These are phyloP conservation scores for Calliphora vomitoria DNA, from an alignment of 2,888 invertebrate genomes.

Conservation along the genomic window DNA sequence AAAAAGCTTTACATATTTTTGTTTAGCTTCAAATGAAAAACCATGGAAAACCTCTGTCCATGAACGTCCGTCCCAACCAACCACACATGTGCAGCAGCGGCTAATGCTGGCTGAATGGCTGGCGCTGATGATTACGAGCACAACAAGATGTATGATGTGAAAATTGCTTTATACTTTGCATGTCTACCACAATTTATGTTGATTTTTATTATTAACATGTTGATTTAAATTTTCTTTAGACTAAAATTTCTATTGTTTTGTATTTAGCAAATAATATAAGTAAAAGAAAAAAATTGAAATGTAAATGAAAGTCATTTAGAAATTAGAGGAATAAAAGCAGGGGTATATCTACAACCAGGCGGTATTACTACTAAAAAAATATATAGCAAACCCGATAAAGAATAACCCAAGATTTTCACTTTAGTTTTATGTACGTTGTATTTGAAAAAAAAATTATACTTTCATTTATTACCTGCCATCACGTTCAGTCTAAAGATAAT, in stretches of 20 bases:
- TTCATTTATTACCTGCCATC: conserved; percentile 47
- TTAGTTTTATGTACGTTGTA: background rate
- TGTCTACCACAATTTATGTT: conserved; percentile 59
- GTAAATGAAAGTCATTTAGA: conserved; percentile 52
- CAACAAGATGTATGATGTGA: conserved; percentile 55
- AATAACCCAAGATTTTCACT: background rate
- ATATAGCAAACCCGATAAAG: background rate
- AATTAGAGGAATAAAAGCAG: conserved; percentile 30
- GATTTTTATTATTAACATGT: conserved; percentile 65
- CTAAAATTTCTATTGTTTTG: conserved; percentile 37
- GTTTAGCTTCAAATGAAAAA: conserved; percentile 1
- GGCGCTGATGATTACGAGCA: conserved; percentile 24
- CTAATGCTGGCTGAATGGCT: background rate
- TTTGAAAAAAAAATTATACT: conserved; percentile 31
- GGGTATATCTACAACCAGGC: conserved; percentile 8
- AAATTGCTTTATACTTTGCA: conserved; percentile 59
- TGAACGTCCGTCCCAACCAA: conserved; percentile 11
- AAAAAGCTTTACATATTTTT: conserved; percentile 23
- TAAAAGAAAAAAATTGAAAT: conserved; percentile 1
- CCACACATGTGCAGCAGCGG: conserved; percentile 6
- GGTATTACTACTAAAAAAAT: background rate
- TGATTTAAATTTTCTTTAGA: conserved; percentile 57
- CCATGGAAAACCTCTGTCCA: conserved; percentile 49
- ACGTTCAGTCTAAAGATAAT: conserved; percentile 39
- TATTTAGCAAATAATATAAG: background rate